Evolutionary conservation across 2,113 vertebrate genomes (phyloP), one percentile per base, ranked within the genome.

Genomic region (Rissa tridactyla): DNA sequence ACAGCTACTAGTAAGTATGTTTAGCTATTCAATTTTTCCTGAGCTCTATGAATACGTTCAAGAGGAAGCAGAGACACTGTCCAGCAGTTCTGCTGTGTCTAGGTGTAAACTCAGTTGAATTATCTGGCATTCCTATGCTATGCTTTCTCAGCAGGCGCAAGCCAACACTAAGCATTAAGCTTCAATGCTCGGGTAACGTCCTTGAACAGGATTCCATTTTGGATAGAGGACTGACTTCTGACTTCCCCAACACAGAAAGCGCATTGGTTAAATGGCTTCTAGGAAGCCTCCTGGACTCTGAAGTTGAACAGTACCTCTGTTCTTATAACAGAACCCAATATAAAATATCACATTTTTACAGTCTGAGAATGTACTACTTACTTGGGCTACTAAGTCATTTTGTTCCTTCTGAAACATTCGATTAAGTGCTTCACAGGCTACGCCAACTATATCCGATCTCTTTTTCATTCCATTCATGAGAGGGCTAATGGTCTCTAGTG

Each of bases 371-470:
- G 10, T 22, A 5, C 9, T 52, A 91, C 97, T 97, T 98, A 99
- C 99, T 98, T 99, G 99, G 68, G 99, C 99, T 44, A 99, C 99
- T 30, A 99, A 98, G 76, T 99, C 99, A 30, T 98, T 99, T 97
- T 99, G 99, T 71, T 99, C 99, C 93, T 98, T 99, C 97, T 99
- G 99, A 97, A 99, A 99, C 99, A 99, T 99, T 73, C 99, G 98
- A 93, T 99, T 99, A 57, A 99, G 99, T 62, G 99, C 98, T 97
- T 99, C 99, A 95, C 99, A 99, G 54, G 99, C 99, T 81, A 99
- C 91, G 25, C 99, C 99, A 34, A 99, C 98, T 97, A 99, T 98
- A 97, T 99, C 99, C 0, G 98, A 96, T 26, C 99, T 98, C 81
- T 98, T 97, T 72, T 98, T 99, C 99, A 99, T 99, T 78, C 99